phyloP scores from a whole-genome alignment of 2,113 vertebrate species.

The Isichthys henryi region DNA sequence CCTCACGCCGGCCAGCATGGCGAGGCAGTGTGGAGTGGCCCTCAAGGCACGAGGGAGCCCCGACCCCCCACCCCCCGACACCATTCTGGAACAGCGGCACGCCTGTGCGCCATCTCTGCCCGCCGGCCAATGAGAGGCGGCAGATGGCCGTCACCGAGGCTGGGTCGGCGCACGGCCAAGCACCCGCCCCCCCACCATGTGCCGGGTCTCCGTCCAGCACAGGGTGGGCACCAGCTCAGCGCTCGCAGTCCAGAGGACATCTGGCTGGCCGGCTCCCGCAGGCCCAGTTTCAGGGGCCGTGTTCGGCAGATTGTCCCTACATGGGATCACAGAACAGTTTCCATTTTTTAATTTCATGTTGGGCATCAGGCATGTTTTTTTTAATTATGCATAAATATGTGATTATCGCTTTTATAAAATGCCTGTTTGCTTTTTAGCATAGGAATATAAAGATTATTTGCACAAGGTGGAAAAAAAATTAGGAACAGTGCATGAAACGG shows the following conservation, averaged over 20 bases:
- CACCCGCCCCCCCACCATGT: background rate
- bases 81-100: constrained; percentile 43
- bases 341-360: background rate
- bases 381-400: background rate
- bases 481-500: background rate
- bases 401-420: background rate
- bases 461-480: background rate
- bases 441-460: background rate
- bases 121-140: constrained; percentile 51
- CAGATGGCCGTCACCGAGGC: constrained; percentile 56
- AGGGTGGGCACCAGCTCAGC: background rate
- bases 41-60: constrained; percentile 54
- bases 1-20: constrained; percentile 53
- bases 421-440: background rate
- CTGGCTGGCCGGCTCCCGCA: background rate
- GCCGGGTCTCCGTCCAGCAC: constrained; percentile 4
- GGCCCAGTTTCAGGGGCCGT: background rate
- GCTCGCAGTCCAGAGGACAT: constrained; percentile 12
- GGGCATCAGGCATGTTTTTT: background rate
- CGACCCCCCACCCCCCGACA: constrained; percentile 26
- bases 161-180: constrained; percentile 43
- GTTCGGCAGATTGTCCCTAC: constrained; percentile 13
- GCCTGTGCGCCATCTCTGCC: constrained; percentile 43
- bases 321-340: constrained; percentile 5
- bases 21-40: constrained; percentile 62